Evolutionary conservation across 2,888 invertebrate species (phyloP), one percentile per base, ranked within the genome.

Genomic region (Heliconius sara): DNA sequence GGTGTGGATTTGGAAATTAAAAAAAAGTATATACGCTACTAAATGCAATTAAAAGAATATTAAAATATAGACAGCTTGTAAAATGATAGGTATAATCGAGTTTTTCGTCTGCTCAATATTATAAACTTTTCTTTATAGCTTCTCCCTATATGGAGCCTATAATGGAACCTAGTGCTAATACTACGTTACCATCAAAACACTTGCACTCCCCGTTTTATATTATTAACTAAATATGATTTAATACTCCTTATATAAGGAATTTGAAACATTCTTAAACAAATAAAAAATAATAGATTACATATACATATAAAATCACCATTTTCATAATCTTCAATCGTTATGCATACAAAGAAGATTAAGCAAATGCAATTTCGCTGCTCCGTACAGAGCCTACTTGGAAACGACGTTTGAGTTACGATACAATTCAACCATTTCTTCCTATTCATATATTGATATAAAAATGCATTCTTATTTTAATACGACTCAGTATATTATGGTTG

Each of bases 401-500:
- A n/a, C n/a, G 77, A 72, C 77, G 25, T 78, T 72, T 78, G 34
- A 65, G 57, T 73, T 73, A 72, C 66, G 65, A 78, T 78, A 72
- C 39, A 52, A 78, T 72, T 63, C n/a, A 73, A 34, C 22, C 30
- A 57, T 71, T 47, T 67, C 71, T 71, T 52, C 27, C 19, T 5
- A 30, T 52, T 25, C 30, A 30, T 52, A 27, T 57, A 57, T 57
- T 57, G 6, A 9, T 52, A 57, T 34, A 16, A 60, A 60, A 16
- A 60, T 27, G 19, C 5, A 60, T 19, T 19, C 19, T 71, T 27
- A 19, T 52, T 22, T 27, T 9, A 19, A 72, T 57, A 34, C 10
- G 5, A 34, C 57, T 57, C 30, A 68, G 39, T 68, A 39, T 68
- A 68, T 68, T 5, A 2, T 68, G 1, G 10, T 19, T 66, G 47